Conservation (phyloP, 2,797 vertebrate species). For the Esox lucius region DNA sequence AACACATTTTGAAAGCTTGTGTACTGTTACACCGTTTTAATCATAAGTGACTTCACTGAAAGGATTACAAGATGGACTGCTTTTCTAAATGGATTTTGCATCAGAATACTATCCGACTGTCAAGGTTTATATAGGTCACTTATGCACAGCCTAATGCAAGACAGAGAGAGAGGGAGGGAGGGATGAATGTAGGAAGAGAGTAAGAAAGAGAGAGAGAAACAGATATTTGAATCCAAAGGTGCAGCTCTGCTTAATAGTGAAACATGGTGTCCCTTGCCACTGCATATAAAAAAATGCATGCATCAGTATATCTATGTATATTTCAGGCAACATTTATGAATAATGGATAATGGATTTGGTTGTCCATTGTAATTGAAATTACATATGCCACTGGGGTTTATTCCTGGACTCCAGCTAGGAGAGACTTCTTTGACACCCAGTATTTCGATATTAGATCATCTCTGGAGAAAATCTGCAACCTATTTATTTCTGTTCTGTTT, state of each 20-base stretch:
- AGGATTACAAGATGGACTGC: conserved; percentile 35
- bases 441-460: background rate
- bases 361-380: conserved; percentile 23
- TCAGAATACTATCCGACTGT: conserved; percentile 43
- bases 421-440: background rate
- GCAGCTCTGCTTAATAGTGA: background rate
- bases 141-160: conserved; percentile 10
- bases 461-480: background rate
- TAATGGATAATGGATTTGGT: conserved; percentile 21
- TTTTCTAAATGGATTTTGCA: conserved; percentile 41
- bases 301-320: conserved; percentile 10
- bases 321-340: conserved; percentile 31
- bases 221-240: background rate
- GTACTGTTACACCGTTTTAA: conserved; percentile 29
- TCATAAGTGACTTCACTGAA: conserved; percentile 35
- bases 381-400: conserved; percentile 15
- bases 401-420: background rate
- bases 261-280: background rate
- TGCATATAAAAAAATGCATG: conserved; percentile 30
- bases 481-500: conserved; percentile 1
- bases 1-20: conserved; percentile 20
- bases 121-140: conserved; percentile 44
- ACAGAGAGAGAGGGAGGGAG: background rate
- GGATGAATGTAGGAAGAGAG: background rate
- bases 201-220: background rate